Evolutionary conservation across 2,888 invertebrate species (phyloP), one percentile per base, ranked within the genome.

Genomic region (Halocaridina rubra): DNA sequence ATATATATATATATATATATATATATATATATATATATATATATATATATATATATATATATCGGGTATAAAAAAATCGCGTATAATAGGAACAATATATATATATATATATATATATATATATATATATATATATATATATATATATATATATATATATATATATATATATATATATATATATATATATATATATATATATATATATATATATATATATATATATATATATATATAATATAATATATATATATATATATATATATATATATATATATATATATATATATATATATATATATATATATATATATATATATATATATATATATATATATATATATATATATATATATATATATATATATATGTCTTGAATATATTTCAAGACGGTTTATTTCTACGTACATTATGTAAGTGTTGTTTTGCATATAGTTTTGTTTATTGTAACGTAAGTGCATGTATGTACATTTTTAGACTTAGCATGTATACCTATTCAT

Each of bases 231-330:
- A 39, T 39, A 39, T 39, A 13, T 39, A 39, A 8, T 8, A 8
- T 7, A 7, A 39, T 61, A 61, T n/a, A 61, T 61, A 61, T 61
- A 61, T 61, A 61, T 61, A 61, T 61, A 61, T 61, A 61, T 61
- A n/a, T 61, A 61, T 61, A 61, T 61, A 61, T 61, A 61, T 61
- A 61, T 61, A 61, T 61, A 61, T 61, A 61, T 61, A 61, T 61
- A 61, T 61, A 61, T 61, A 61, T 61, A 61, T 61, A 61, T 61
- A 61, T 61, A n/a, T 61, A 61, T 61, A 61, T 61, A 61, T 61
- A 61, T 61, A 61, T 19, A 19, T 61, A 61, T 61, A 61, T 61
- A 61, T 61, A 61, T 61, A 61, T 61, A 61, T 61, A 61, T 61
- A 61, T 61, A 61, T 61, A 61, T 61, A 61, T 61, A 61, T 61